Base-by-base conservation (phyloP, 2,888 invertebrate species). In the Octodonta nipae region DNA sequence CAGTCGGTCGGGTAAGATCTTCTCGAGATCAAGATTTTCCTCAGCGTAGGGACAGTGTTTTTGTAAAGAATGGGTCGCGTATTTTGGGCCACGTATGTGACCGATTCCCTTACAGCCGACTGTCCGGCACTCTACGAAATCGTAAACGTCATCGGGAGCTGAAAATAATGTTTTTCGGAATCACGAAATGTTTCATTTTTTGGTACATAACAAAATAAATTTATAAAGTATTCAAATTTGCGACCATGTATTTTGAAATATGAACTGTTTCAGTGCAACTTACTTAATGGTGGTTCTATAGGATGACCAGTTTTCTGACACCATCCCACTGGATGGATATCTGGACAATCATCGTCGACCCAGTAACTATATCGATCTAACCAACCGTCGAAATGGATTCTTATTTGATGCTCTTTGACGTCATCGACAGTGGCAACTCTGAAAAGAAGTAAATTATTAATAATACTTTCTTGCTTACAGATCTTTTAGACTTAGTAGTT, bases 301-400 rank as follows among this genome's bases (percentile, higher is more conserved):
- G 82, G 80, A 58, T 92, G 91, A 2, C 79, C 80, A 1, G 89
- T 89, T 62, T 84, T 84, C 41, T 75, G 70, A 56, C 89, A 88
- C 89, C 91, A 93, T 17, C 85, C 84, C 40, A 85, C 75, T 1
- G 92, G 92, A 65, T 92, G 89, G 48, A 93, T 72, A 60, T 92
- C 88, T 0, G 82, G 73, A 43, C 76, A 80, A 61, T 92, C 89
- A 58, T 91, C 91, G 51, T 91, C 89, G 35, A 88, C 65, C 87
- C 88, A 89, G 58, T 78, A 84, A 41, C 83, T 76, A 55, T 88
- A 79, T 43, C 75, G 72, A 47, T 75, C 75, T 1, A 82, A 78
- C 87, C 91, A 92, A 10, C 89, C 88, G 60, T 91, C 91, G 61
- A 86, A 86, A 50, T 83, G 74, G 31, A 93, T 73, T 42, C 74